Conservation (phyloP, 2,797 vertebrate genomes). For the Liparis tanakae region DNA sequence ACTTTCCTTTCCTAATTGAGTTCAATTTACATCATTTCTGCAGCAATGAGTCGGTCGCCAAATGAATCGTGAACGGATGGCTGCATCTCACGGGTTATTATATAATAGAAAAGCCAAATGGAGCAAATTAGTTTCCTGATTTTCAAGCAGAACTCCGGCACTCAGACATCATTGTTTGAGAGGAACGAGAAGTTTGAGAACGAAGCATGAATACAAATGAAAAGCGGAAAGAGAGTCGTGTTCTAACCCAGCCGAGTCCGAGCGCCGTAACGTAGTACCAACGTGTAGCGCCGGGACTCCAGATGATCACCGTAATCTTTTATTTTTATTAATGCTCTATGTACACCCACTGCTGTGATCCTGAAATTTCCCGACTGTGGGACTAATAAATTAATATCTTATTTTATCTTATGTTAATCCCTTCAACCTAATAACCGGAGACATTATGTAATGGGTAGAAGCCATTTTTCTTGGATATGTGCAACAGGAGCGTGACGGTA, state of each 20-base stretch:
- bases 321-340: no score
- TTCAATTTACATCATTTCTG: constrained; percentile 21
- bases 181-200: not conserved
- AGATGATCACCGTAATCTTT: no score
- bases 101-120: not conserved
- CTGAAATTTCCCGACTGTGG: no score
- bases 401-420: no score
- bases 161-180: not conserved
- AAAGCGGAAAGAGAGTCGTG: not conserved
- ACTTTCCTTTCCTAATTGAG: constrained; percentile 1
- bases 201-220: not conserved
- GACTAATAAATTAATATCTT: no score
- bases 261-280: not conserved
- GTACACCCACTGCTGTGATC: no score
- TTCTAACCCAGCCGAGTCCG: not conserved
- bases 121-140: constrained; percentile 4
- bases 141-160: not conserved
- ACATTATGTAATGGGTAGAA: not conserved
- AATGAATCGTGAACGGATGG: constrained; percentile 7
- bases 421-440: not conserved
- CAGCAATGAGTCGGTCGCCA: constrained; percentile 4
- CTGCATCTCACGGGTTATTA: not conserved
- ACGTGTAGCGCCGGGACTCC: not conserved
- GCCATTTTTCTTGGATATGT: not conserved
- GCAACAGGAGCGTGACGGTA: not conserved